Evolutionary conservation across 2,113 vertebrate species (phyloP).

Genomic region (Orientallactaga bullata): DNA sequence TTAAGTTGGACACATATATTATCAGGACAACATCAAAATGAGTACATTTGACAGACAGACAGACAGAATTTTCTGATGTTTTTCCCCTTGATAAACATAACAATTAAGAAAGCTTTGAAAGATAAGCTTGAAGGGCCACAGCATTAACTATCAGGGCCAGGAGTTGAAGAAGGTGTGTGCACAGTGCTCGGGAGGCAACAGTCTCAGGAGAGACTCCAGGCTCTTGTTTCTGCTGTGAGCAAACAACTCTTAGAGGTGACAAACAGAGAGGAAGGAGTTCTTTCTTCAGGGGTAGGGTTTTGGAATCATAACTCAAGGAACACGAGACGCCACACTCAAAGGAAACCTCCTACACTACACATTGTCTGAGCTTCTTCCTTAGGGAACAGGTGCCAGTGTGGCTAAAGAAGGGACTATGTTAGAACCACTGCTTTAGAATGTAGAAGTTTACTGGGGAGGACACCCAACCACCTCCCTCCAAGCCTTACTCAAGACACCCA

Average conservation of each 20-base stretch:
- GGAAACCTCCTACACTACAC: constrained; percentile 14
- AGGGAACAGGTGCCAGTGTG: not conserved
- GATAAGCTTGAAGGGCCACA: not conserved
- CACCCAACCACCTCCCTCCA: not conserved
- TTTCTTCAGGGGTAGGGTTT: constrained; percentile 18
- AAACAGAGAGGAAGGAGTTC: constrained; percentile 55
- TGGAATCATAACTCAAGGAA: constrained; percentile 62
- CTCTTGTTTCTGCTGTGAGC: constrained; percentile 49
- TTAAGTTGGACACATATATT: constrained; percentile 33
- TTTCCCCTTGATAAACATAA: constrained; percentile 75
- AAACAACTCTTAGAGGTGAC: constrained; percentile 25
- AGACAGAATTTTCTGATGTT: constrained; percentile 70
- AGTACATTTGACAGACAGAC: constrained; percentile 70
- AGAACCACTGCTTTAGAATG: not conserved
- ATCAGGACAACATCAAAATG: constrained; percentile 17
- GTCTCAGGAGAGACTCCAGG: not conserved
- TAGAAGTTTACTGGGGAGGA: not conserved
- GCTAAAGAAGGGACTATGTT: not conserved
- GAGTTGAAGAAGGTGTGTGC: constrained; percentile 75
- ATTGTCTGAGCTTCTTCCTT: not conserved
- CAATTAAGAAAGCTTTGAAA: not conserved
- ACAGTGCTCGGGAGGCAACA: constrained; percentile 47
- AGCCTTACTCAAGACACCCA: constrained; percentile 31
- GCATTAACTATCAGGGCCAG: constrained; percentile 45
- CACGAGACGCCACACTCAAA: constrained; percentile 58